These are phyloP conservation scores for Chauna torquata DNA, from an alignment of 2,113 vertebrate species.

Conservation along the genomic window DNA sequence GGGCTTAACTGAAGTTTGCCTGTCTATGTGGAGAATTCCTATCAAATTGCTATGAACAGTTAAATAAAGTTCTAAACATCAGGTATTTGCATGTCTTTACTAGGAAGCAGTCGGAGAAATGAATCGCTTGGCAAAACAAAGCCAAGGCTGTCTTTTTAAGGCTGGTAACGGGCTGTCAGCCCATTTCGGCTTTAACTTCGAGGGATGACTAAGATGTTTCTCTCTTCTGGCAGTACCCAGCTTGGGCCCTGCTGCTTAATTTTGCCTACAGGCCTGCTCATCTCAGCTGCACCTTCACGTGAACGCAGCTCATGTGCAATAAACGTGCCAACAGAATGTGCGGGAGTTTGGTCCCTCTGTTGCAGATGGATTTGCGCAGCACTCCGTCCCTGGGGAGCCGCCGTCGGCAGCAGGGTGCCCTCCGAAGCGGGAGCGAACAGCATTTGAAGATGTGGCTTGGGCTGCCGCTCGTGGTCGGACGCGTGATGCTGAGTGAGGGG, in stretches of 20 bases:
- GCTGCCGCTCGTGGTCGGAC: background rate
- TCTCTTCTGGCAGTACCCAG: background rate
- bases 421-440: background rate
- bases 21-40: background rate
- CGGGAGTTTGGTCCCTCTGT: background rate
- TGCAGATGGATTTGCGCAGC: background rate
- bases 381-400: accelerated
- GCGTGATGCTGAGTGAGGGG: background rate
- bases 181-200: background rate
- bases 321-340: accelerated
- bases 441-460: background rate
- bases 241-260: background rate
- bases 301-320: background rate
- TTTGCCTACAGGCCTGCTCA: background rate
- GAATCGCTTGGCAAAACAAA: background rate
- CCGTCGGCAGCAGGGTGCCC: background rate
- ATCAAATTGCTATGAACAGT: background rate
- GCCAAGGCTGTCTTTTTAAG: background rate
- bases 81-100: background rate
- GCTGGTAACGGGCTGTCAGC: background rate
- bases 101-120: background rate
- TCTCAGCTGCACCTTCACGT: background rate
- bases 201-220: slow-evolving; percentile 11
- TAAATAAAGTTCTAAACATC: background rate
- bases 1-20: background rate